Conservation (phyloP, 2,113 vertebrate species). For the Rhadina sibilatrix region DNA sequence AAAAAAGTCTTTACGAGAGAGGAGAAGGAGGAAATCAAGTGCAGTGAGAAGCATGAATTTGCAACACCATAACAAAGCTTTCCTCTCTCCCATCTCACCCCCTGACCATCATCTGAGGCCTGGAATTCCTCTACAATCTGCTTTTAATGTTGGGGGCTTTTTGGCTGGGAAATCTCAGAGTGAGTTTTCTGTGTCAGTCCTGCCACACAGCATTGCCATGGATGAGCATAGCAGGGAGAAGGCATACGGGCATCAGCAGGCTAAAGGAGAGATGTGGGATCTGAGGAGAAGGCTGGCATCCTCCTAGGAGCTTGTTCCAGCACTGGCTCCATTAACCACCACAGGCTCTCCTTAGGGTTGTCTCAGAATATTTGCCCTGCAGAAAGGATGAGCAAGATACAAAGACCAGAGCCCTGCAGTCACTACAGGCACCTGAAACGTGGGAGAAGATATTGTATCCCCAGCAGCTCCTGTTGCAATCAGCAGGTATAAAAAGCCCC, state of each 20-base stretch:
- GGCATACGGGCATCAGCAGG: accelerated
- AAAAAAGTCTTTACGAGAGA: neutral
- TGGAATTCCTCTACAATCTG: neutral
- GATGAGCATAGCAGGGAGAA: neutral
- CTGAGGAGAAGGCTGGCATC: neutral
- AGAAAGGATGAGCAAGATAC: neutral
- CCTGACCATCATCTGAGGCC: neutral
- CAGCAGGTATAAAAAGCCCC: neutral
- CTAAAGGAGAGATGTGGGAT: neutral
- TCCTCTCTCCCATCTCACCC: neutral
- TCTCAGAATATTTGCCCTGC: neutral
- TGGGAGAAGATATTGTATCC: neutral
- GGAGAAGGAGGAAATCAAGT: neutral
- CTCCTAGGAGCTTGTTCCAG: neutral
- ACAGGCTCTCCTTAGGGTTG: neutral
- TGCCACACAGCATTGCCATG: accelerated
- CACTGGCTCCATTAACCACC: neutral
- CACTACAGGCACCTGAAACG: accelerated
- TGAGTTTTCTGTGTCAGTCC: neutral
- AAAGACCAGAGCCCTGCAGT: neutral
- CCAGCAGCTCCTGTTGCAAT: neutral
- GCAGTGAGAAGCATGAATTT: neutral
- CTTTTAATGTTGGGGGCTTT: neutral
- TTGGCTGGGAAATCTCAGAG: neutral
- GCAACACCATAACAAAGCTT: neutral